Percentiles rank a stretch among this genome's conserved stretches.
These are phyloP conservation scores for Sebastolobus alascanus DNA, from an alignment of 2,797 vertebrate genomes.

Conservation along the genomic window DNA sequence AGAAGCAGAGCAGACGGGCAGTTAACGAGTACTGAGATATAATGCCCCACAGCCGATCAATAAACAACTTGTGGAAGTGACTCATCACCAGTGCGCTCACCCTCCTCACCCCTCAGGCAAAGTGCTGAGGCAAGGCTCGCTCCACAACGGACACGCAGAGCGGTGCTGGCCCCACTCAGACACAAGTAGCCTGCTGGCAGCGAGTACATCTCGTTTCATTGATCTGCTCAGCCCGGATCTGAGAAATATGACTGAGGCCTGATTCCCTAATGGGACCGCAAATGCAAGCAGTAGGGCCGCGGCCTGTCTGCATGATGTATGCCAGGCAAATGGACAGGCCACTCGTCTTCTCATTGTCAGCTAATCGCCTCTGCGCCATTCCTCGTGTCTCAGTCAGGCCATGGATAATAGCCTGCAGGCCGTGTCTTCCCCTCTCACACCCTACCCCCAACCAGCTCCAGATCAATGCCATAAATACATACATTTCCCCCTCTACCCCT, in stretches of 20 bases:
- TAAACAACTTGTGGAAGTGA: constrained; percentile 72
- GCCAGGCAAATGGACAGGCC: constrained; percentile 55
- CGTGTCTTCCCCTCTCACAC: constrained; percentile 5
- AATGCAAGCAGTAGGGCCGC: constrained; percentile 60
- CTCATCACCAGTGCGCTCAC: constrained; percentile 55
- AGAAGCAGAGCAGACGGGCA: constrained; percentile 34
- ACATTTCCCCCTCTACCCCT: background rate
- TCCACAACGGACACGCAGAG: constrained; percentile 15
- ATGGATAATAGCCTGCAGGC: constrained; percentile 54
- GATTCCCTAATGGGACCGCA: constrained; percentile 74
- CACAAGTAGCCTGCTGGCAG: constrained; percentile 60
- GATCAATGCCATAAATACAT: constrained; percentile 60
- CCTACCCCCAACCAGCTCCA: constrained; percentile 8
- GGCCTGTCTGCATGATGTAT: constrained; percentile 68
- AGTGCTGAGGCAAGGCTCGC: constrained; percentile 58
- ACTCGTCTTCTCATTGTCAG: constrained; percentile 67
- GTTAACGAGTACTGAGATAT: constrained; percentile 57
- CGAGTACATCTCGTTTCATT: constrained; percentile 68
- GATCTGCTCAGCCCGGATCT: constrained; percentile 61
- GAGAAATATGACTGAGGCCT: constrained; percentile 76
- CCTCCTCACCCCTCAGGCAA: constrained; percentile 47
- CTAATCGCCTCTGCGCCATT: constrained; percentile 58
- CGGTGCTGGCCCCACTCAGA: constrained; percentile 54
- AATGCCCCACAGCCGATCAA: constrained; percentile 49
- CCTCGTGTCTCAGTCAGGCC: constrained; percentile 39